These are phyloP conservation scores for Phasianus colchicus DNA, from an alignment of 2,113 vertebrate genomes.

Conservation along the genomic window DNA sequence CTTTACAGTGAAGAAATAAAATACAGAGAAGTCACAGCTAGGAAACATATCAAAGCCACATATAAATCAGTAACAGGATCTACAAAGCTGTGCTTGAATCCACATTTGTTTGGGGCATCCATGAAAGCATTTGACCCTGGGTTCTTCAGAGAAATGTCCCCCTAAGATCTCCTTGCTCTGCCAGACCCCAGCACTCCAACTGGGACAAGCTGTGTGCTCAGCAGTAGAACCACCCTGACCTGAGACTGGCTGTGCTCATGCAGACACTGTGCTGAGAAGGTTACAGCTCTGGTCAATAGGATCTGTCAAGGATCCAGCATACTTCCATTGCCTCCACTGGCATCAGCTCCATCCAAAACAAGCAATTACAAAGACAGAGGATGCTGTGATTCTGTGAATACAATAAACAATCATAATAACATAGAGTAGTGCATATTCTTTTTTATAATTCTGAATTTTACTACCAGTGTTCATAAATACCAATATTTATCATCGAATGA, in stretches of 20 bases:
- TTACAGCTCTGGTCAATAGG: not conserved
- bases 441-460: not conserved
- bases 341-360: not conserved
- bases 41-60: not conserved
- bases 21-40: not conserved
- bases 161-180: not conserved
- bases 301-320: not conserved
- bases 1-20: constrained; percentile 11
- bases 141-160: not conserved
- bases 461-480: not conserved
- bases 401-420: not conserved
- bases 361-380: not conserved
- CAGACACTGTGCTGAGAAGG: not conserved
- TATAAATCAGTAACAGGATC: not conserved
- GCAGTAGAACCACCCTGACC: not conserved
- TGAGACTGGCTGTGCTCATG: not conserved
- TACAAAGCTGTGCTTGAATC: not conserved
- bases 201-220: not conserved
- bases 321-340: not conserved
- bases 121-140: not conserved
- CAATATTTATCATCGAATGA: not conserved
- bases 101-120: not conserved
- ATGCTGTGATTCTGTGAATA: not conserved
- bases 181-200: not conserved
- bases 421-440: not conserved